A percentile compares a stretch with the other conserved stretches of the same genome.
These are phyloP conservation scores for Drosophila paranaensis DNA, from an alignment of 2,888 invertebrate genomes.

Conservation along the genomic window DNA sequence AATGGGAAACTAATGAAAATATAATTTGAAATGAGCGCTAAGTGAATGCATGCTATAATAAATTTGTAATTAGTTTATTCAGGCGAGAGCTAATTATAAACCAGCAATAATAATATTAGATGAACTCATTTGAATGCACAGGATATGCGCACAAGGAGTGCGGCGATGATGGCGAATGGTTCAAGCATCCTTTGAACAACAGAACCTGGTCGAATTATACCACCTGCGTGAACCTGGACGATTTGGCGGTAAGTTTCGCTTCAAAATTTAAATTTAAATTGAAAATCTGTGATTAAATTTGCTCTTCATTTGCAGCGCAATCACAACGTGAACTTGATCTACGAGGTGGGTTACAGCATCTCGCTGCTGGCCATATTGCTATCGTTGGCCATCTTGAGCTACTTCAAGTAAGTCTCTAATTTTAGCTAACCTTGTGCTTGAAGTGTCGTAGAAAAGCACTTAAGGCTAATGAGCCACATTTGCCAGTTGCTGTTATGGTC, in stretches of 20 bases:
- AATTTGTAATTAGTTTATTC: conserved; percentile 12
- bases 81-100: conserved; percentile 1
- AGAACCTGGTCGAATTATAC: conserved; percentile 96
- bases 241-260: conserved; percentile 86
- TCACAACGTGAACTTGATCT: conserved; percentile 90
- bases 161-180: conserved; percentile 92
- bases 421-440: not conserved
- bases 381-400: conserved; percentile 92
- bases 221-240: conserved; percentile 91
- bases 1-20: conserved; percentile 32
- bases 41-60: conserved; percentile 8
- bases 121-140: conserved; percentile 79
- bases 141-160: conserved; percentile 93
- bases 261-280: not conserved
- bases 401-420: conserved; percentile 91
- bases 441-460: conserved; percentile 43
- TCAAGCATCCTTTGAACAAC: conserved; percentile 90
- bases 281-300: conserved; percentile 10
- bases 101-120: conserved; percentile 5
- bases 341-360: conserved; percentile 94
- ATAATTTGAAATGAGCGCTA: conserved; percentile 7
- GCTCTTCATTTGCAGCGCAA: conserved; percentile 87
- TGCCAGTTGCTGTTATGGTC: conserved; percentile 37
- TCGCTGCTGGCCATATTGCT: conserved; percentile 93
- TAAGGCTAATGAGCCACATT: conserved; percentile 49